phyloP scores from a whole-genome alignment of 2,113 vertebrate species.

The Dunckerocampus dactyliophorus region DNA sequence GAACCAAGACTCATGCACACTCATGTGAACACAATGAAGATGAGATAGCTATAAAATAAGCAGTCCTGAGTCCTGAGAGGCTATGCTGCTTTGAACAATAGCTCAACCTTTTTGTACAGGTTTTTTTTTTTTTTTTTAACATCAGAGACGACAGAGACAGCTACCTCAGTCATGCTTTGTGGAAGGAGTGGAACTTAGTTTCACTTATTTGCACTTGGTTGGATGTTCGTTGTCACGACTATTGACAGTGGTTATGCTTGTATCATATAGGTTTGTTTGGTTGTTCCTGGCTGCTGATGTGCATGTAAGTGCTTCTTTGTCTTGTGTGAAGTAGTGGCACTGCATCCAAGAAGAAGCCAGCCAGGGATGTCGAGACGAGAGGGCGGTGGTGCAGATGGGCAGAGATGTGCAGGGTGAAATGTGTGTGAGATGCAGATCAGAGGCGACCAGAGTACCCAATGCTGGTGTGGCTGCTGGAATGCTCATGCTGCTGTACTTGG shows the following conservation, averaged over 20 bases:
- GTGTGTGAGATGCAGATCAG: slow-evolving; percentile 58
- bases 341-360: slow-evolving; percentile 30
- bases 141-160: no score
- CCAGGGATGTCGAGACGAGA: slow-evolving; percentile 40
- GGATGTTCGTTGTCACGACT: no score
- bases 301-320: slow-evolving; percentile 24
- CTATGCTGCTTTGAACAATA: not conserved
- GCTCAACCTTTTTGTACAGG: not conserved
- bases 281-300: not conserved
- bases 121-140: not conserved
- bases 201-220: not conserved
- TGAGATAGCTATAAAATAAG: not conserved
- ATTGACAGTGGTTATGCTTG: not conserved
- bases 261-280: not conserved
- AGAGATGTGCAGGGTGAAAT: slow-evolving; percentile 49
- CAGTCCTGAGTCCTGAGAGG: no score
- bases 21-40: not conserved
- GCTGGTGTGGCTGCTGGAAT: slow-evolving; percentile 62
- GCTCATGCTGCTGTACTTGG: slow-evolving; percentile 61
- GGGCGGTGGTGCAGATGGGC: slow-evolving; percentile 41
- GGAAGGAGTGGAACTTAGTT: not conserved
- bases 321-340: slow-evolving; percentile 10
- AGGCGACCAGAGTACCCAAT: slow-evolving; percentile 57
- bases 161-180: not conserved
- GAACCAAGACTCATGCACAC: not conserved